phyloP scores from a whole-genome alignment of 2,888 invertebrate genomes.

The Calliphora vomitoria region DNA sequence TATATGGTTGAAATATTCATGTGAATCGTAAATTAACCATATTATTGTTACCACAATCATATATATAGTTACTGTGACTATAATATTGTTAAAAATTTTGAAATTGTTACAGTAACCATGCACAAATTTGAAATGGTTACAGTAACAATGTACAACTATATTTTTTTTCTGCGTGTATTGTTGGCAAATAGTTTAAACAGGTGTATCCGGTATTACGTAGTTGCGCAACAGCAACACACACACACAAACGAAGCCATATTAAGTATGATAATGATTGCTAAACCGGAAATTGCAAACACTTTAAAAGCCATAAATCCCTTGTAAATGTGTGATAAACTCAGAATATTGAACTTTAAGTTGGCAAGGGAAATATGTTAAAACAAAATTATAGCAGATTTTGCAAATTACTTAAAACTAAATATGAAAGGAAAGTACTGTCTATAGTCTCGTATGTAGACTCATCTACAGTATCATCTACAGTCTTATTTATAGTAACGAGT shows the following conservation, averaged over 20 bases:
- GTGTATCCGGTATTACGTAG: conserved; percentile 52
- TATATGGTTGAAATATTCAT: too few species aligned
- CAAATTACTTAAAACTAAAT: neutral
- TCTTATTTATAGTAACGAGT: neutral
- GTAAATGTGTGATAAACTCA: conserved; percentile 50
- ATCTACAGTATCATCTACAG: neutral
- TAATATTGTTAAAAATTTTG: too few species aligned
- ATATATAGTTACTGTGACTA: too few species aligned
- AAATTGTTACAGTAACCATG: too few species aligned
- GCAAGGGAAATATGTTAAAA: neutral
- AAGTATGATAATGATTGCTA: conserved; percentile 43
- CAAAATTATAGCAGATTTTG: neutral
- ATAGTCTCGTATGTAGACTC: neutral
- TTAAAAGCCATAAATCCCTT: conserved; percentile 58
- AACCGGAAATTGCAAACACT: conserved; percentile 68
- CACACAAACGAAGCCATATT: conserved; percentile 7
- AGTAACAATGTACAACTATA: too few species aligned
- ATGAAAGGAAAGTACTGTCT: neutral
- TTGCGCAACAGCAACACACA: neutral
- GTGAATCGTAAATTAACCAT: too few species aligned
- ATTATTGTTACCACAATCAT: too few species aligned
- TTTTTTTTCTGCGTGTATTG: too few species aligned
- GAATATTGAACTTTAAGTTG: conserved; percentile 2
- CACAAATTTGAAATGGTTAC: too few species aligned
- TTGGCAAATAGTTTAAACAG: conserved; percentile 70